Conservation (phyloP, 2,113 vertebrate species). For the Neogobius melanostomus region DNA sequence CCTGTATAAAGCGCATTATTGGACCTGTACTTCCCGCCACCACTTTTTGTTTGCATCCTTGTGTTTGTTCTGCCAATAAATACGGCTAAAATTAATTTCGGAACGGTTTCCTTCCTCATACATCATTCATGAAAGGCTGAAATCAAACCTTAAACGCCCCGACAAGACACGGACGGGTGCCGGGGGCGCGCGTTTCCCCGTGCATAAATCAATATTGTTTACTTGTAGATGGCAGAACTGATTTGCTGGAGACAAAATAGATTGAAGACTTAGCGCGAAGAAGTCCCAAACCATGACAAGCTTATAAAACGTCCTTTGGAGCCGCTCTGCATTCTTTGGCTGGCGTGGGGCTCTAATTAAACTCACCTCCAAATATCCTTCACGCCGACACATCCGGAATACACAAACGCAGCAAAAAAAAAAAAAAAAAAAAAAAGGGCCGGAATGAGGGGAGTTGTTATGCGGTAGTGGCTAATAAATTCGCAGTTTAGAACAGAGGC, state of each 20-base stretch:
- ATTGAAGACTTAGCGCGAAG: slow-evolving; percentile 46
- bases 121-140: not conserved
- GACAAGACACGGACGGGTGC: not conserved
- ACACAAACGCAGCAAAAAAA: slow-evolving; percentile 56
- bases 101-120: not conserved
- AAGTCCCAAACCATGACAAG: slow-evolving; percentile 65
- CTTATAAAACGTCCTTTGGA: slow-evolving; percentile 59
- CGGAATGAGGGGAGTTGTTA: slow-evolving; percentile 58
- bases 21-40: not conserved
- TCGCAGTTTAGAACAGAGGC: slow-evolving; percentile 68
- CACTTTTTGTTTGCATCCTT: not conserved
- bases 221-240: slow-evolving; percentile 36
- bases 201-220: slow-evolving; percentile 37
- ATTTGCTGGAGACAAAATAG: slow-evolving; percentile 37
- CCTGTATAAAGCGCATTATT: not conserved
- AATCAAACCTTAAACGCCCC: not conserved
- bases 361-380: slow-evolving; percentile 77
- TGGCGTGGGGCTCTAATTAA: slow-evolving; percentile 72
- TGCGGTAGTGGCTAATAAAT: slow-evolving; percentile 66
- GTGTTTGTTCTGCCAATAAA: not conserved
- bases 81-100: not conserved
- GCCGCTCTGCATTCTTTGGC: slow-evolving; percentile 71
- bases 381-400: slow-evolving; percentile 64
- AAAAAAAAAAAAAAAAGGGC: slow-evolving; percentile 47
- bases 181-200: not conserved